These are phyloP conservation scores for Callorhinus ursinus DNA, from an alignment of 2,113 vertebrate species.

Conservation along the genomic window DNA sequence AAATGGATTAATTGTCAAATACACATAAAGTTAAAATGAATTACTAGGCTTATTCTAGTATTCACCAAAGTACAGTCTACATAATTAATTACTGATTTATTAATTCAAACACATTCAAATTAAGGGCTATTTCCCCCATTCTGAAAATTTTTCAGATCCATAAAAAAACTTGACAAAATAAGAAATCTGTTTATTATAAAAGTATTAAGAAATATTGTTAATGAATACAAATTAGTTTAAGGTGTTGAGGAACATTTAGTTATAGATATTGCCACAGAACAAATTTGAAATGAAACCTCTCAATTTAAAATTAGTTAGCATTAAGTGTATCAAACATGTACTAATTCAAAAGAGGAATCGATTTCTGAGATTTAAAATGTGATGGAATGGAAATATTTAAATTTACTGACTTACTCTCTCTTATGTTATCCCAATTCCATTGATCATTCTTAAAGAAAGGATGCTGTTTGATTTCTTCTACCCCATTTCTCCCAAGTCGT, in stretches of 20 bases:
- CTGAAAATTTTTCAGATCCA: constrained; percentile 17
- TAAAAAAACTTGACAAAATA: constrained; percentile 47
- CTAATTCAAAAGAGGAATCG: constrained; percentile 49
- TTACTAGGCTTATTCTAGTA: not conserved
- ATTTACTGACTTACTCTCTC: constrained; percentile 93
- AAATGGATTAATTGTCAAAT: constrained; percentile 13
- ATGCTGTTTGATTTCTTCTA: constrained; percentile 98
- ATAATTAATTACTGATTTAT: constrained; percentile 49
- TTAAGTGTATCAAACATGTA: constrained; percentile 10
- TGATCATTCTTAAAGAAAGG: constrained; percentile 98
- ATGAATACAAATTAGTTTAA: not conserved
- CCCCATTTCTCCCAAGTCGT: constrained; percentile 95
- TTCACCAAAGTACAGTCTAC: not conserved
- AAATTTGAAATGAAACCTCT: constrained; percentile 40
- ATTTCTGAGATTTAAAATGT: constrained; percentile 54
- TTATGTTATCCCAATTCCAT: constrained; percentile 98
- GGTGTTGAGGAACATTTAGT: not conserved
- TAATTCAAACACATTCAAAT: constrained; percentile 25
- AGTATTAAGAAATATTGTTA: not conserved
- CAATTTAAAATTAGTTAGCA: constrained; percentile 60
- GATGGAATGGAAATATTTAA: constrained; percentile 46
- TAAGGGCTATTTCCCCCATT: not conserved
- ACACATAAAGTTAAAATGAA: constrained; percentile 35
- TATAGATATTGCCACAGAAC: constrained; percentile 38
- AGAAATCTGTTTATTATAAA: constrained; percentile 25